phyloP scores from a whole-genome alignment of 2,797 vertebrate genomes.

The Poecile montanus region DNA sequence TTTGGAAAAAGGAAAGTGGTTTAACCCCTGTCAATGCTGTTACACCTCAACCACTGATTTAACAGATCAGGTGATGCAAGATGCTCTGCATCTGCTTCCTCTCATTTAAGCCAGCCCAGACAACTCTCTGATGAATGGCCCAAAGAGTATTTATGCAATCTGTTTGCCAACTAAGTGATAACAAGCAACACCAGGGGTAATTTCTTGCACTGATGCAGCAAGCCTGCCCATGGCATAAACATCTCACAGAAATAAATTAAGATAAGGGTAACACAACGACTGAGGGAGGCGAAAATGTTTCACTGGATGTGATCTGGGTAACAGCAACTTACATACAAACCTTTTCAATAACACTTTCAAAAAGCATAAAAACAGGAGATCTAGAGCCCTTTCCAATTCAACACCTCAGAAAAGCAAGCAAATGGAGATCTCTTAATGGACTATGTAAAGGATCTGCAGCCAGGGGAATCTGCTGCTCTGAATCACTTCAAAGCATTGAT shows the following conservation, averaged over 20 bases:
- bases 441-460: neutral
- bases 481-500: neutral
- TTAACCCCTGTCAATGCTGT: neutral
- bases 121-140: neutral
- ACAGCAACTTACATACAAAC: neutral
- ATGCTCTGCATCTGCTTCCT: neutral
- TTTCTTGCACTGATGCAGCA: neutral
- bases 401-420: neutral
- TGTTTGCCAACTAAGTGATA: neutral
- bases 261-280: neutral
- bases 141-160: neutral
- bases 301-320: neutral
- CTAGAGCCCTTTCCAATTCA: neutral
- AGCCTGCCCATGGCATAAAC: neutral
- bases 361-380: neutral
- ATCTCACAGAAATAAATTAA: neutral
- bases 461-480: neutral
- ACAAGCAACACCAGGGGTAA: neutral
- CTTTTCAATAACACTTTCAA: neutral
- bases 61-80: neutral
- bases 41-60: neutral
- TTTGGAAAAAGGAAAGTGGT: neutral
- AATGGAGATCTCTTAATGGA: neutral
- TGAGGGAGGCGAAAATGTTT: neutral
- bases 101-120: neutral